Evolutionary conservation across 1,140 invertebrate species (phyloP).

Genomic region (Venturia canescens): DNA sequence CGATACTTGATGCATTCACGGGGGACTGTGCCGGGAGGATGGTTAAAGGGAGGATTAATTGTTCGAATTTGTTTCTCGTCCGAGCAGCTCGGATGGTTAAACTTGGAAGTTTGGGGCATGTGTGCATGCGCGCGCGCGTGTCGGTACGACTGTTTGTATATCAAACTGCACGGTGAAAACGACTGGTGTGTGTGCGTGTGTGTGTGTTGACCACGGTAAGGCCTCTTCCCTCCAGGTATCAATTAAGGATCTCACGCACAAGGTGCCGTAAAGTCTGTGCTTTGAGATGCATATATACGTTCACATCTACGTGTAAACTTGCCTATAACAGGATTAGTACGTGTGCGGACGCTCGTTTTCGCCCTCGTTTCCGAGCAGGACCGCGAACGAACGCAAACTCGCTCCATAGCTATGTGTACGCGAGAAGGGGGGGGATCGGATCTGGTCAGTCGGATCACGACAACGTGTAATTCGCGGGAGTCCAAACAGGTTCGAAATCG

Average conservation of each 20-base stretch:
- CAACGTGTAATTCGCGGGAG: constrained; percentile 10
- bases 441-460: constrained; percentile 21
- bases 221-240: constrained; percentile 3
- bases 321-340: neutral
- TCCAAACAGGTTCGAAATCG: neutral
- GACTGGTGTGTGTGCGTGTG: neutral
- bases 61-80: neutral
- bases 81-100: neutral
- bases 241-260: neutral
- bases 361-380: neutral
- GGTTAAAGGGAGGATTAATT: neutral
- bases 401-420: neutral
- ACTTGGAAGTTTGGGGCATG: neutral
- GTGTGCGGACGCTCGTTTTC: constrained; percentile 9
- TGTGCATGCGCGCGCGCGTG: neutral
- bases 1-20: too few relatives aligned
- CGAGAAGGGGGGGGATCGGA: neutral
- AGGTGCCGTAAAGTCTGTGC: constrained; percentile 1
- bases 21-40: neutral
- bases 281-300: neutral
- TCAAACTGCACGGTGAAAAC: neutral
- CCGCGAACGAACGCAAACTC: neutral
- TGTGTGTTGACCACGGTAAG: constrained; percentile 6
- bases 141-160: neutral
- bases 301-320: neutral